Evolutionary conservation across 2,797 vertebrate genomes (phyloP), one percentile per base, ranked within the genome.

Genomic region (Pagetopsis macropterus): DNA sequence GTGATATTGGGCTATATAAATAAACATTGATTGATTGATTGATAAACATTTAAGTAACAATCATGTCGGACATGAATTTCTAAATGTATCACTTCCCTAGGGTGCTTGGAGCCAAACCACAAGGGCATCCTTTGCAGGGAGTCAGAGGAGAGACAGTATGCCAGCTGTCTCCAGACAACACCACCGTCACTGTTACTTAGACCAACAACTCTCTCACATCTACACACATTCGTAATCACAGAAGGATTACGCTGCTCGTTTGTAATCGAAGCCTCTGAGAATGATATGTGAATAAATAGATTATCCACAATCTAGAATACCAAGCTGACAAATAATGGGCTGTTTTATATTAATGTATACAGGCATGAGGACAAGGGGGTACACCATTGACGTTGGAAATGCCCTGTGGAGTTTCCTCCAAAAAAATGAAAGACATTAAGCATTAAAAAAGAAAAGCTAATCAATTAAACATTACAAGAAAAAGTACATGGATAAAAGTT

Each of bases 191-290:
- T 48, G 59, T 55, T 79, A 73, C 66, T 76, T 68, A 57, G 68
- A 62, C 63, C 2, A n/a, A 70, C 51, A 58, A 40, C 74, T 43
- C 55, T 51, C 66, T 62, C 75, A 52, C 65, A 64, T 60, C 69
- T 58, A 75, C 75, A 65, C 67, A 37, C 61, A 59, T 9, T 61
- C 70, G 43, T 66, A 65, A 70, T 78, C 78, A 65, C 64, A 41
- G 57, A 50, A 43, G 79, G 76, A 84, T 84, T 67, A 74, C 16
- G 4, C 70, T 64, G 72, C 62, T 59, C 15, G 1, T 65, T 73
- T 75, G 68, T 75, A 82, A 86, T 79, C 84, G 72, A 65, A 61
- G 69, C 51, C 62, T 81, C 65, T 55, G 44, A 71, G 46, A 37
- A 13, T 59, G 61, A 65, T 56, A 64, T 71, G 56, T 79, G 66